Conservation (phyloP, 1,140 invertebrate species). For the Cydia pomonella region DNA sequence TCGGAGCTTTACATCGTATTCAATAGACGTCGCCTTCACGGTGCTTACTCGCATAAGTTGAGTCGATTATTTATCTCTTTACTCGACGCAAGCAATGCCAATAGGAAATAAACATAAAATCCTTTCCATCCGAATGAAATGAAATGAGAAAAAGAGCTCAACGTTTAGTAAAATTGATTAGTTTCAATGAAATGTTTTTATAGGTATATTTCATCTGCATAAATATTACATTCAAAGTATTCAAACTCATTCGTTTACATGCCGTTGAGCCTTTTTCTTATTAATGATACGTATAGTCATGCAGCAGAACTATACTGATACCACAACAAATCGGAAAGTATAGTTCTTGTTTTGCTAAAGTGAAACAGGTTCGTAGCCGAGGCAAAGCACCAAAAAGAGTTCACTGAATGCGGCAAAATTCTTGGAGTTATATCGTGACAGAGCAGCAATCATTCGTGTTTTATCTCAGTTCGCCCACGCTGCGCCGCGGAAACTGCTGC, state of each 20-base stretch:
- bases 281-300: too few relatives aligned
- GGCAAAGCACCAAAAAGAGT: conserved; percentile 50
- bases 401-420: conserved; percentile 66
- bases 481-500: conserved; percentile 68
- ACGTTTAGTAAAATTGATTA: conserved; percentile 40
- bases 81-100: conserved; percentile 12
- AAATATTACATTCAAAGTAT: too few relatives aligned
- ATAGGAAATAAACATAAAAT: conserved; percentile 9
- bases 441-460: conserved; percentile 76
- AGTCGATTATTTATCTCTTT: conserved; percentile 31
- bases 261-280: too few relatives aligned
- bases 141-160: conserved; percentile 9
- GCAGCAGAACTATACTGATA: too few relatives aligned
- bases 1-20: conserved; percentile 21
- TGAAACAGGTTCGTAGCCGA: not conserved
- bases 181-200: conserved; percentile 37
- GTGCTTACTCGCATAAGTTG: conserved; percentile 18
- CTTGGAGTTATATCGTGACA: conserved; percentile 75
- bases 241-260: too few relatives aligned
- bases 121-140: not conserved
- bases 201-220: conserved; percentile 36
- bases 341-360: conserved; percentile 2
- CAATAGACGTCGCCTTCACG: conserved; percentile 28
- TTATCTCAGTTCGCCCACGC: conserved; percentile 76
- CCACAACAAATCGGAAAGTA: too few relatives aligned